Conservation (phyloP, 2,888 invertebrate genomes). For the Sphaeridia pumilis region DNA sequence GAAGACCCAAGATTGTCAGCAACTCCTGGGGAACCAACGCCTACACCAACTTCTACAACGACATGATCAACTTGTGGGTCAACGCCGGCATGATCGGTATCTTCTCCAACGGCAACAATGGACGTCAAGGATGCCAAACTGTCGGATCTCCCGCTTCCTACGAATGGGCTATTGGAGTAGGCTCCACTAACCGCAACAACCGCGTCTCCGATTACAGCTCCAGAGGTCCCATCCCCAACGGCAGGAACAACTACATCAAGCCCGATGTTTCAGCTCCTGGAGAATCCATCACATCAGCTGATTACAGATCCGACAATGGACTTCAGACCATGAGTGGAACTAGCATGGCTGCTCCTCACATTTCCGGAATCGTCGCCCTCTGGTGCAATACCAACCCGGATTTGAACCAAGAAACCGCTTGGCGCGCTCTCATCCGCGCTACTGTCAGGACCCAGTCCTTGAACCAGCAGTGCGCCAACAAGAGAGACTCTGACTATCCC, state of each 20-base stretch:
- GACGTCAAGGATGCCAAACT: slow-evolving; percentile 5
- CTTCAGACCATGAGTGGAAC: slow-evolving; percentile 10
- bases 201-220: background rate
- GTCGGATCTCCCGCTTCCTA: slow-evolving; percentile 4
- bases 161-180: background rate
- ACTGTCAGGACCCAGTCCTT: background rate
- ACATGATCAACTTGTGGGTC: background rate
- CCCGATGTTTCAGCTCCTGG: slow-evolving; percentile 13
- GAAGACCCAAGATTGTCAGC: no score
- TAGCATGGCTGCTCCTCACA: slow-evolving; percentile 12
- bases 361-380: background rate
- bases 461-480: background rate
- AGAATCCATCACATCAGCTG: slow-evolving; percentile 1
- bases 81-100: background rate
- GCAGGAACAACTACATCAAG: background rate
- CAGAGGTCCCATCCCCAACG: slow-evolving; percentile 1
- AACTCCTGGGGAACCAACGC: no score
- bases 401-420: background rate
- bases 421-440: background rate
- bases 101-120: slow-evolving; percentile 11
- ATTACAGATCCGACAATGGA: background rate
- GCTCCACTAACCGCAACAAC: slow-evolving; percentile 2
- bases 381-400: background rate
- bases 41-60: background rate
- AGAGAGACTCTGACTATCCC: background rate